These are phyloP conservation scores for Heliconius hewitsoni DNA, from an alignment of 1,140 invertebrate species.

Conservation along the genomic window DNA sequence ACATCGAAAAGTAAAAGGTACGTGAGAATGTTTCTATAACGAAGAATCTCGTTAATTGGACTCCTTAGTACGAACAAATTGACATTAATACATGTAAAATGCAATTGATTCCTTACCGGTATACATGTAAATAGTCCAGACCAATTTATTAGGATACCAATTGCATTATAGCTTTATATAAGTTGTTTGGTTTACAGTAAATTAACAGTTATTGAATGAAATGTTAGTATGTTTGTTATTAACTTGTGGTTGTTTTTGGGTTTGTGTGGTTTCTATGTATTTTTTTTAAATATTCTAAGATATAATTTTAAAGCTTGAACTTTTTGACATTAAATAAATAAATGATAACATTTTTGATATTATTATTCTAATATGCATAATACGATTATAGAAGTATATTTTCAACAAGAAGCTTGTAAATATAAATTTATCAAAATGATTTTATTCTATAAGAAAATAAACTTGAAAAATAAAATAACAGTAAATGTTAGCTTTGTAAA, in stretches of 20 bases:
- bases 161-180: conserved; percentile 11
- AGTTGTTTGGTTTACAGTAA: conserved; percentile 1
- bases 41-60: conserved; percentile 37
- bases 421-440: neutral
- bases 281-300: neutral
- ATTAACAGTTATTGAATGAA: neutral
- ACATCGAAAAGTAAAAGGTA: conserved; percentile 17
- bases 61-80: conserved; percentile 21
- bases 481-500: neutral
- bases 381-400: neutral
- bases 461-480: too few relatives aligned
- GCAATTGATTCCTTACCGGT: conserved; percentile 31
- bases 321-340: too few relatives aligned
- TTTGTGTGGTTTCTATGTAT: neutral
- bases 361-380: too few relatives aligned
- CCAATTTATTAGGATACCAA: conserved; percentile 30
- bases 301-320: too few relatives aligned
- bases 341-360: too few relatives aligned
- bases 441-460: too few relatives aligned
- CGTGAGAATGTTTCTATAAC: conserved; percentile 25
- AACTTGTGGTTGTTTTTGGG: neutral
- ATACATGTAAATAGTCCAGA: conserved; percentile 11
- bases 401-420: neutral
- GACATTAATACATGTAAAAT: conserved; percentile 27
- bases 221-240: neutral